Conservation (phyloP, 2,113 vertebrate species). For the Bothrops jararaca region DNA sequence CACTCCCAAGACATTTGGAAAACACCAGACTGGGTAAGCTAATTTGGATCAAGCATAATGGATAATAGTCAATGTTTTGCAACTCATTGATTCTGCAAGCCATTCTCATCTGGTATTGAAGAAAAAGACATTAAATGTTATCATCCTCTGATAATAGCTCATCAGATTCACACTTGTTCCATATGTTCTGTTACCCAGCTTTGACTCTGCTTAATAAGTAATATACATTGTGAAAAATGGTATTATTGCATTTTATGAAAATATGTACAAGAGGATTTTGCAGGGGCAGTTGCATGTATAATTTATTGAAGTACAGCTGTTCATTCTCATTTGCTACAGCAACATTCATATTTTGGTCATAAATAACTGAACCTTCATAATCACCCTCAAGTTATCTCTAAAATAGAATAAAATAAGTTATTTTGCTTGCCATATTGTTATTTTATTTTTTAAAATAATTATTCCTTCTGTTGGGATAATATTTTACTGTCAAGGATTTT, state of each 20-base stretch:
- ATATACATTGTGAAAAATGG: background rate
- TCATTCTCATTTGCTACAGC: background rate
- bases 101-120: background rate
- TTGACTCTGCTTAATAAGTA: background rate
- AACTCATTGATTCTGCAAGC: background rate
- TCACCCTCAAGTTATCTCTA: background rate
- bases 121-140: background rate
- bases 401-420: background rate
- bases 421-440: background rate
- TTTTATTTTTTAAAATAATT: constrained; percentile 1
- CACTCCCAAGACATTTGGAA: background rate
- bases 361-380: constrained; percentile 7
- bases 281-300: background rate
- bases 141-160: background rate
- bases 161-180: background rate
- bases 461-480: background rate
- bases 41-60: background rate
- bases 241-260: background rate
- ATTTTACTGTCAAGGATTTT: background rate
- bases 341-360: background rate
- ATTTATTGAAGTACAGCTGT: constrained; percentile 3
- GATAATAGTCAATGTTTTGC: background rate
- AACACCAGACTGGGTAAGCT: background rate
- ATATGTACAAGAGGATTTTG: background rate
- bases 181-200: background rate